These are phyloP conservation scores for Copsychus sechellarum DNA, from an alignment of 2,113 vertebrate genomes.

Conservation along the genomic window DNA sequence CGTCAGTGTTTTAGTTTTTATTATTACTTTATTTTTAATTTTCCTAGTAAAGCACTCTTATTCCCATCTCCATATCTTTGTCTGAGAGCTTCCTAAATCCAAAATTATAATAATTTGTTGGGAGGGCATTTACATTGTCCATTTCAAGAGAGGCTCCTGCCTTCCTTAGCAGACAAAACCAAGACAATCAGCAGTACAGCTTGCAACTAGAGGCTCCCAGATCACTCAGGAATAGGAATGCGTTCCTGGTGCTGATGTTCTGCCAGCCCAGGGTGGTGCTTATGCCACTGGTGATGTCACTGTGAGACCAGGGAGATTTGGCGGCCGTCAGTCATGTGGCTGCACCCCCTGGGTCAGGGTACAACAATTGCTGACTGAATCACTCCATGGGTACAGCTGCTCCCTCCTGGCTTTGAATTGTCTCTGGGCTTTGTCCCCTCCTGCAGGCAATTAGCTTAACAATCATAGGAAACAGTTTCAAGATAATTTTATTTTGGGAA, in stretches of 20 bases:
- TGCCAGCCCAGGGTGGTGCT: background rate
- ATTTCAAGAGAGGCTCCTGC: too few relatives aligned
- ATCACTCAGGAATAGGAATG: background rate
- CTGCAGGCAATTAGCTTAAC: background rate
- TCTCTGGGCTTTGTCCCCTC: background rate
- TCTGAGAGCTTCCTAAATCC: too few relatives aligned
- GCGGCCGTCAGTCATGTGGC: background rate
- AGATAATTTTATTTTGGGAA: background rate
- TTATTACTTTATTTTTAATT: too few relatives aligned
- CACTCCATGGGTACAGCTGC: background rate
- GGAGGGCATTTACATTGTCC: too few relatives aligned
- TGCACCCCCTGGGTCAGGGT: background rate
- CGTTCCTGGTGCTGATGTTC: background rate
- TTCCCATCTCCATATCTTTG: too few relatives aligned
- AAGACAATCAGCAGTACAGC: background rate
- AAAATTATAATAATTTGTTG: too few relatives aligned
- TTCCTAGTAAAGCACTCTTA: too few relatives aligned
- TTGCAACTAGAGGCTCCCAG: background rate
- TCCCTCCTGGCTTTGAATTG: background rate
- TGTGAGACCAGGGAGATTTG: background rate
- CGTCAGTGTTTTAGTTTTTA: too few relatives aligned
- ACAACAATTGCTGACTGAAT: background rate
- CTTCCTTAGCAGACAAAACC: too few relatives aligned
- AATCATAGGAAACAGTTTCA: background rate
- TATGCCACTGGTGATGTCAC: slow-evolving; percentile 3